Percentiles rank a stretch among this genome's conserved stretches.
phyloP scores from a whole-genome alignment of 2,888 invertebrate genomes.

The Erebia aethiops region DNA sequence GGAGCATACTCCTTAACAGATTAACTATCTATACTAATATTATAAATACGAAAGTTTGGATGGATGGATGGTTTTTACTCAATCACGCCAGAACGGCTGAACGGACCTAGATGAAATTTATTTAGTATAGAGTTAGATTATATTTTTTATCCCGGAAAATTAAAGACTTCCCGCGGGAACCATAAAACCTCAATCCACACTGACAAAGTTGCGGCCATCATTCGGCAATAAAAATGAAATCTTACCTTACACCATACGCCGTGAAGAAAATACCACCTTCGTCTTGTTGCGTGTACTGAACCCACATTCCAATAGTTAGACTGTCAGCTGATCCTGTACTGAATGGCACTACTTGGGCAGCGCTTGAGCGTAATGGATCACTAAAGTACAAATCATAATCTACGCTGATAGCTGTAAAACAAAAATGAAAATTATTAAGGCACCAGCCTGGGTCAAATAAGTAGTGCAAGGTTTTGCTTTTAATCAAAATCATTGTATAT shows the following conservation, averaged over 20 bases:
- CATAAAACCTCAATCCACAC: no score
- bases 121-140: no score
- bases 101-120: no score
- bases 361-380: conserved; percentile 94
- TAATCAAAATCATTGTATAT: no score
- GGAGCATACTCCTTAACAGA: no score
- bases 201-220: neutral
- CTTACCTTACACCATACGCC: conserved; percentile 92
- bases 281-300: conserved; percentile 95
- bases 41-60: no score
- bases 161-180: no score
- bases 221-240: neutral
- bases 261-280: conserved; percentile 97
- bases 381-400: conserved; percentile 98
- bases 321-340: conserved; percentile 89
- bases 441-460: neutral
- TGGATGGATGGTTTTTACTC: no score
- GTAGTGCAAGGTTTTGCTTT: no score
- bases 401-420: conserved; percentile 94
- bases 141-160: no score
- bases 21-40: no score
- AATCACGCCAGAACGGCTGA: no score
- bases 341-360: conserved; percentile 96
- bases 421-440: conserved; percentile 23
- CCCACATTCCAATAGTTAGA: conserved; percentile 97